Evolutionary conservation across 2,888 invertebrate species (phyloP).

Genomic region (Drosophila histrio): DNA sequence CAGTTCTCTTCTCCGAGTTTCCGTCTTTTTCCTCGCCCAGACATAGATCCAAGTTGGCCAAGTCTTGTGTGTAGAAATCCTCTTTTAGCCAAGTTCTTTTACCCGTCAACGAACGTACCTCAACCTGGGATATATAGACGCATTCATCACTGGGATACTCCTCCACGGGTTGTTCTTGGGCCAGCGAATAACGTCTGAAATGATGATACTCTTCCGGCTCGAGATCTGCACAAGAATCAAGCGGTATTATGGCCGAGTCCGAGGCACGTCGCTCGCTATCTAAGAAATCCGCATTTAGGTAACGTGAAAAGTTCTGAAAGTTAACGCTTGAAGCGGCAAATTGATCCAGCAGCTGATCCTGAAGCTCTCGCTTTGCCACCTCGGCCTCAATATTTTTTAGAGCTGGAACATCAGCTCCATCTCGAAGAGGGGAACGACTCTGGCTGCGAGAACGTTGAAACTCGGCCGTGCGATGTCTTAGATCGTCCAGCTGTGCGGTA

Average conservation of each 20-base stretch:
- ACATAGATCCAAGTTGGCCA: conserved; percentile 29
- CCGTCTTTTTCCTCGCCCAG: conserved; percentile 7
- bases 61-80: conserved; percentile 72
- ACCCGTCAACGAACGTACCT: conserved; percentile 76
- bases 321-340: conserved; percentile 74
- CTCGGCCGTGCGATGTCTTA: conserved; percentile 76
- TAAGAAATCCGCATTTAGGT: conserved; percentile 74
- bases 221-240: conserved; percentile 58
- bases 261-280: conserved; percentile 82
- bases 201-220: conserved; percentile 84
- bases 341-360: conserved; percentile 77
- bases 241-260: conserved; percentile 79
- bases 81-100: conserved; percentile 77
- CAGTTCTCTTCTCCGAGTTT: neutral
- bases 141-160: conserved; percentile 82
- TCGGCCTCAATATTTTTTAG: conserved; percentile 65
- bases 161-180: conserved; percentile 81
- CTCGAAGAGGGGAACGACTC: conserved; percentile 79
- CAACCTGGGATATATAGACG: conserved; percentile 78
- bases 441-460: conserved; percentile 81
- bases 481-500: conserved; percentile 68
- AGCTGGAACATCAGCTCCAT: conserved; percentile 38
- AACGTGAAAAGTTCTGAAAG: conserved; percentile 77
- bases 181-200: conserved; percentile 81
- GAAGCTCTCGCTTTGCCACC: conserved; percentile 66